phyloP scores from a whole-genome alignment of 1,140 invertebrate genomes.

The Metopolophium dirhodum region DNA sequence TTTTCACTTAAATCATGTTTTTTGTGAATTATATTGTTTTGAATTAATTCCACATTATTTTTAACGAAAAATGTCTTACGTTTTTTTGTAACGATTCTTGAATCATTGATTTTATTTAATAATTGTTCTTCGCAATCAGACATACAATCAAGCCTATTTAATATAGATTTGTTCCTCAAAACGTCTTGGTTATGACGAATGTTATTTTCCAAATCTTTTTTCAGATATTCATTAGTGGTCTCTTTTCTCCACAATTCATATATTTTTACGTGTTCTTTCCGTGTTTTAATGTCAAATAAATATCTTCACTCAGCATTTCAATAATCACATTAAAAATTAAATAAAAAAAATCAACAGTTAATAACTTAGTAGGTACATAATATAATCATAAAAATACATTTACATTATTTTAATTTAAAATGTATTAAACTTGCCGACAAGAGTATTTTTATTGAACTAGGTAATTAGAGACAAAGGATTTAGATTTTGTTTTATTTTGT shows the following conservation, averaged over 20 bases:
- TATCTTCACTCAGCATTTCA: not conserved
- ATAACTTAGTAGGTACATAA: not conserved
- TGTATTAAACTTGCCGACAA: not conserved
- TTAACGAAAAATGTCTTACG: not conserved
- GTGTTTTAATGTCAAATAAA: not conserved
- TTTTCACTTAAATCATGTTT: not conserved
- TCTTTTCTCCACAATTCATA: conserved; percentile 36
- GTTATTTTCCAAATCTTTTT: not conserved
- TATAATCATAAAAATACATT: not conserved
- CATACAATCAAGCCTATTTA: not conserved
- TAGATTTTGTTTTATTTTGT: not conserved
- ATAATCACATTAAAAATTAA: not conserved
- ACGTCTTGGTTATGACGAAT: not conserved
- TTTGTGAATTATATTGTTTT: not conserved
- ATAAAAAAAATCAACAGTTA: not conserved
- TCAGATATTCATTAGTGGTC: not conserved
- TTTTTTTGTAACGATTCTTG: not conserved
- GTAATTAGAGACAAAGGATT: not conserved
- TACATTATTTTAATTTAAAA: not conserved
- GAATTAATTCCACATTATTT: not conserved
- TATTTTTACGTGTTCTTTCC: conserved; percentile 11
- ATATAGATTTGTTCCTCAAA: conserved; percentile 16
- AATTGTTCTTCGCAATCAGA: conserved; percentile 12
- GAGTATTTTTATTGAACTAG: not conserved
- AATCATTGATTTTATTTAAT: conserved; percentile 8